Conservation (phyloP, 2,797 vertebrate species). For the Triplophysa yarkandensis region DNA sequence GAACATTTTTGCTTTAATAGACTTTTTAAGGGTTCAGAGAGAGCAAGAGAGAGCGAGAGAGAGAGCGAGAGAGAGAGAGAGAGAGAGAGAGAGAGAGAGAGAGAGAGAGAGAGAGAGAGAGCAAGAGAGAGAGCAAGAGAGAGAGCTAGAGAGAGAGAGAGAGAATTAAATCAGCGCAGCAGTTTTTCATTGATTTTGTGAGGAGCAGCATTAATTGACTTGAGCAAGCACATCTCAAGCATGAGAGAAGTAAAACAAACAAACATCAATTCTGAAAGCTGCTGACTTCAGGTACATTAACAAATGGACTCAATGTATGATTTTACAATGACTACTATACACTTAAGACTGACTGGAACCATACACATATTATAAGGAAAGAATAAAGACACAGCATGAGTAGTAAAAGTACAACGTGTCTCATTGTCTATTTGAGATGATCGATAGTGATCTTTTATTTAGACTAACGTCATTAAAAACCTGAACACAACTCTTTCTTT, state of each 20-base stretch:
- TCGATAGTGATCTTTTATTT: no score
- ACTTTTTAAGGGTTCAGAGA: no score
- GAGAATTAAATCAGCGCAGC: conserved; percentile 45
- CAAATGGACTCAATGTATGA: conserved; percentile 17
- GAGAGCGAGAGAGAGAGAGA: neutral
- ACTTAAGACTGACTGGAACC: neutral
- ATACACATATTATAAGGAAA: neutral
- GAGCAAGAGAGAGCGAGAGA: neutral
- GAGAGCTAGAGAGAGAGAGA: conserved; percentile 26
- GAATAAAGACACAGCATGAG: neutral
- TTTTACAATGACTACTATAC: conserved; percentile 21
- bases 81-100: neutral
- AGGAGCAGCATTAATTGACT: conserved; percentile 55
- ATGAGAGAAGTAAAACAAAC: conserved; percentile 40
- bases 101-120: neutral
- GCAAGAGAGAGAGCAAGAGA: neutral
- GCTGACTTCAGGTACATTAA: conserved; percentile 55
- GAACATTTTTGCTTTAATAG: no score
- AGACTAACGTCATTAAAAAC: no score
- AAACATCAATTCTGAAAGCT: conserved; percentile 56
- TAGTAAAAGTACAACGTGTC: neutral
- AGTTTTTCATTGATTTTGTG: conserved; percentile 49
- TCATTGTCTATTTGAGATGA: neutral
- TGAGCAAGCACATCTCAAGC: conserved; percentile 39
- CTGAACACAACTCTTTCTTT: no score